phyloP scores from a whole-genome alignment of 2,888 invertebrate genomes.

The Peribatodes rhomboidaria region DNA sequence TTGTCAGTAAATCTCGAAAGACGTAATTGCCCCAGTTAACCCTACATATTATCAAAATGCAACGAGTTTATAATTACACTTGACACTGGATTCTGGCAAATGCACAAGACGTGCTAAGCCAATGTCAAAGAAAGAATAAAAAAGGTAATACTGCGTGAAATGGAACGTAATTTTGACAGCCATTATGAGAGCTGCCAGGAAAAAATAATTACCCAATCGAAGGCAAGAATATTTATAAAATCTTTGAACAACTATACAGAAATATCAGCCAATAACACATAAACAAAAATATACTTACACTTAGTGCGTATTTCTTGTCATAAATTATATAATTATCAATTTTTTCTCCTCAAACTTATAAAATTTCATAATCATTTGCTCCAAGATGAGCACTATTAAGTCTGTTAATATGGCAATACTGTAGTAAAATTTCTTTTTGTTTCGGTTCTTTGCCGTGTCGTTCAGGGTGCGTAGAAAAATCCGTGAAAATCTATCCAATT shows the following conservation, averaged over 20 bases:
- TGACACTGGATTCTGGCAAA: no score
- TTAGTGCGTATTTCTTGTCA: background rate
- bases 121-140: background rate
- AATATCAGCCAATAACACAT: background rate
- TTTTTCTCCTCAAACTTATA: background rate
- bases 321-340: background rate
- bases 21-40: no score
- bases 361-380: background rate
- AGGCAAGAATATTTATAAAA: background rate
- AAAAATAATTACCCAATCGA: background rate
- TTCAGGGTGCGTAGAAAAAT: slow-evolving; percentile 83
- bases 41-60: no score
- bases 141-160: slow-evolving; percentile 35
- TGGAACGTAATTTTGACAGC: slow-evolving; percentile 37
- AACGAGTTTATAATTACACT: no score
- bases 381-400: background rate
- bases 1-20: no score
- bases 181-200: slow-evolving; percentile 23
- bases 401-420: slow-evolving; percentile 62
- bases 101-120: background rate
- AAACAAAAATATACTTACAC: background rate
- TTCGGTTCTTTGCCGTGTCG: slow-evolving; percentile 85
- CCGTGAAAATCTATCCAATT: slow-evolving; percentile 73
- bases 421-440: slow-evolving; percentile 69
- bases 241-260: background rate